Percentiles rank a stretch among this genome's conserved stretches.
Conservation (phyloP, 1,140 invertebrate species). For the Pogonomyrmex californicus region DNA sequence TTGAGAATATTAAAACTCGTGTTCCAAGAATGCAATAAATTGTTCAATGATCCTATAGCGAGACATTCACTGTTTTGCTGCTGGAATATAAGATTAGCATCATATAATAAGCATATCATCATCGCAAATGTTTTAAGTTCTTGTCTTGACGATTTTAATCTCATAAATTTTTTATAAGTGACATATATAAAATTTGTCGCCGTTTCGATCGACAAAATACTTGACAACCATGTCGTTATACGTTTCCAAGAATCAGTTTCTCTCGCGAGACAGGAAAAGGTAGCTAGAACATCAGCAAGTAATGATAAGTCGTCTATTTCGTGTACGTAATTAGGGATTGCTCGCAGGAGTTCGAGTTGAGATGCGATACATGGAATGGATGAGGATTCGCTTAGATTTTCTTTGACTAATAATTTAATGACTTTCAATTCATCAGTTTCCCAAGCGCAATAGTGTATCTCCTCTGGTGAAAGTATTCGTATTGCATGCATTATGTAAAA, state of each 20-base stretch:
- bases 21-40: constrained; percentile 55
- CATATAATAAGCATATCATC: constrained; percentile 69
- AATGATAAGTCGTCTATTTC: constrained; percentile 55
- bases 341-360: constrained; percentile 74
- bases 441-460: constrained; percentile 48
- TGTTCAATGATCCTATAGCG: constrained; percentile 9
- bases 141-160: too few species aligned
- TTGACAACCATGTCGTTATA: constrained; percentile 62
- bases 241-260: constrained; percentile 61
- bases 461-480: constrained; percentile 39
- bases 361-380: constrained; percentile 69
- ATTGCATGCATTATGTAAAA: constrained; percentile 79
- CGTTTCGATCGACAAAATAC: constrained; percentile 24
- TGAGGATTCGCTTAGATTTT: constrained; percentile 76
- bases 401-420: constrained; percentile 70
- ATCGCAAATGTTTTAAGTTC: constrained; percentile 61
- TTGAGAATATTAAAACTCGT: constrained; percentile 42
- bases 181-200: constrained; percentile 59
- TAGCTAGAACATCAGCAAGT: constrained; percentile 64
- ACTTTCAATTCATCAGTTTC: constrained; percentile 65
- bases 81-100: constrained; percentile 57
- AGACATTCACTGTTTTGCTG: constrained; percentile 38
- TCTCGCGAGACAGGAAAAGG: constrained; percentile 67
- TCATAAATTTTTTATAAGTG: too few species aligned
- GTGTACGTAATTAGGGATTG: constrained; percentile 59